These are phyloP conservation scores for Coendou prehensilis DNA, from an alignment of 2,797 vertebrate species.

Conservation along the genomic window DNA sequence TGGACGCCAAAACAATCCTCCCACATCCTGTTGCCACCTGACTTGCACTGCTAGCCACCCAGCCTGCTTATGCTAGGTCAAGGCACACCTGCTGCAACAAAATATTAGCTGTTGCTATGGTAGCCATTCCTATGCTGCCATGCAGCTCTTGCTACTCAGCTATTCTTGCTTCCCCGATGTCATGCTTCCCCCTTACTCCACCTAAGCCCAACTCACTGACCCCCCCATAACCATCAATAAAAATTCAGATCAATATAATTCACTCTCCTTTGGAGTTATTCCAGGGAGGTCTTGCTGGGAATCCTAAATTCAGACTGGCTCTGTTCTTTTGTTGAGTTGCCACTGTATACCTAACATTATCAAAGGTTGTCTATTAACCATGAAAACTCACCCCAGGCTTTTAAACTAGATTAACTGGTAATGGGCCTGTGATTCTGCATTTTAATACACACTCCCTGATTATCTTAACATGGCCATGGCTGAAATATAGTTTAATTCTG, in stretches of 20 bases:
- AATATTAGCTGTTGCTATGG: not conserved
- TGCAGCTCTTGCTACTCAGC: not conserved
- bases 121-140: not conserved
- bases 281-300: not conserved
- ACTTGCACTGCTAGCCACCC: not conserved
- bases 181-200: not conserved
- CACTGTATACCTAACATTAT: not conserved
- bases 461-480: not conserved
- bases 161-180: not conserved
- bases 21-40: not conserved
- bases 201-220: not conserved
- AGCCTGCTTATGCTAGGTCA: not conserved
- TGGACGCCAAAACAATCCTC: not conserved
- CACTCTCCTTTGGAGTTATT: not conserved
- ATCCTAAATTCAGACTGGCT: not conserved
- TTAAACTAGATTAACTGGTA: not conserved
- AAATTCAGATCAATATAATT: not conserved
- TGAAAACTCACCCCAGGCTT: not conserved
- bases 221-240: not conserved
- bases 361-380: not conserved
- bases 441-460: not conserved
- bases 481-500: not conserved
- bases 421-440: not conserved
- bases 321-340: not conserved
- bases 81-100: too few relatives aligned